A percentile compares a stretch with the other conserved stretches of the same genome.
These are phyloP conservation scores for Halcyon smyrnensis DNA, from an alignment of 2,797 vertebrate species.

Conservation along the genomic window DNA sequence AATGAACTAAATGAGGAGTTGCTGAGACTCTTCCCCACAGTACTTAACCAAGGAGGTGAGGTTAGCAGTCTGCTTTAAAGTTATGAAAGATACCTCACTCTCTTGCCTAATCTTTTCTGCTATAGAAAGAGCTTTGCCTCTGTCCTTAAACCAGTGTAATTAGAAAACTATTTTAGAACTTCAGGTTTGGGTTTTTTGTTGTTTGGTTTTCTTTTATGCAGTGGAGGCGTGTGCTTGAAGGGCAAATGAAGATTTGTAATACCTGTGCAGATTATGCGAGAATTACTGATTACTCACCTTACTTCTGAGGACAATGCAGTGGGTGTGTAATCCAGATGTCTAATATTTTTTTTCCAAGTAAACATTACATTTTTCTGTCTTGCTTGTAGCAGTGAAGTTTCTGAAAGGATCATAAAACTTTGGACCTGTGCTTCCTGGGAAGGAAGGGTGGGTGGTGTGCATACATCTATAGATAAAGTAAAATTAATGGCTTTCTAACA, in stretches of 20 bases:
- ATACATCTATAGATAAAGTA: not conserved
- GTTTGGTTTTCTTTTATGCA: too few relatives aligned
- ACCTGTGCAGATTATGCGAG: not conserved
- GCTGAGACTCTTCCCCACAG: too few relatives aligned
- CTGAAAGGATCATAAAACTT: not conserved
- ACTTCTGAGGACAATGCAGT: not conserved
- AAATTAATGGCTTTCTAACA: not conserved
- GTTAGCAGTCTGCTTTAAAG: not conserved
- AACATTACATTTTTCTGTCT: not conserved
- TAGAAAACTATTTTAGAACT: not conserved
- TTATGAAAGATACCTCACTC: not conserved
- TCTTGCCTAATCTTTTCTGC: not conserved
- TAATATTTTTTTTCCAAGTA: not conserved
- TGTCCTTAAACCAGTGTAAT: not conserved
- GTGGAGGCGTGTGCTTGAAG: not conserved
- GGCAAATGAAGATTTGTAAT: not conserved
- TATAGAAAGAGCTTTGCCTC: not conserved
- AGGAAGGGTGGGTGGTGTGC: not conserved
- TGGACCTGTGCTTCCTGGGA: not conserved
- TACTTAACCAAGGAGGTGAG: not conserved
- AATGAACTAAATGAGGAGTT: not conserved
- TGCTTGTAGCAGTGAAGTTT: not conserved
- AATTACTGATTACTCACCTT: accelerated
- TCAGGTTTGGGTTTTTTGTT: not conserved
- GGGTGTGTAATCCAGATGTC: not conserved